Evolutionary conservation across 2,797 vertebrate species (phyloP).

Genomic region (Knipowitschia caucasica): DNA sequence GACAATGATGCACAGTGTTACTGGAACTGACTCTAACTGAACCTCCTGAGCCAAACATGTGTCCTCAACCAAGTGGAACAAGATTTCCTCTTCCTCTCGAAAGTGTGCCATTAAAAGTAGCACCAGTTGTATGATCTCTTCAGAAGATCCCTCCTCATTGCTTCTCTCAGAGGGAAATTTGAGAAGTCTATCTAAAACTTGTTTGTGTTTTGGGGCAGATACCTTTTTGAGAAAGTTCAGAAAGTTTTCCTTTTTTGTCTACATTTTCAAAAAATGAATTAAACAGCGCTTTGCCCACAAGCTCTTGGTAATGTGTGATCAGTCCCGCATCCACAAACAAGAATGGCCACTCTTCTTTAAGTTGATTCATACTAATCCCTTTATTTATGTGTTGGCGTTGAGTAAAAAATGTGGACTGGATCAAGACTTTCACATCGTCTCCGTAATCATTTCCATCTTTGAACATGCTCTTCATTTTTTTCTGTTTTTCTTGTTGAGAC

Average conservation of each 20-base stretch:
- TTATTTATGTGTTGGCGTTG: conserved; percentile 35
- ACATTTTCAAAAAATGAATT: too few relatives aligned
- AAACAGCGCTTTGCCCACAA: too few relatives aligned
- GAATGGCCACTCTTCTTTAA: conserved; percentile 23
- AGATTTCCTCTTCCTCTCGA: conserved; percentile 37
- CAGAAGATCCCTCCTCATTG: too few relatives aligned
- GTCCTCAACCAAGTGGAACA: conserved; percentile 31
- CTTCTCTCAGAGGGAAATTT: too few relatives aligned
- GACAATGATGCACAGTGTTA: conserved; percentile 38
- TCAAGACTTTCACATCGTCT: conserved; percentile 2
- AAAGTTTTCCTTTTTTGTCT: too few relatives aligned
- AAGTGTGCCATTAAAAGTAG: too few relatives aligned
- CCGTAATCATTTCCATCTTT: conserved; percentile 7
- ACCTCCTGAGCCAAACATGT: conserved; percentile 26
- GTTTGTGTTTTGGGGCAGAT: too few relatives aligned
- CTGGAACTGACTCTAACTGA: conserved; percentile 28
- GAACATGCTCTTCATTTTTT: conserved; percentile 8
- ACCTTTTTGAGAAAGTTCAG: too few relatives aligned
- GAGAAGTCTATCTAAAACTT: too few relatives aligned
- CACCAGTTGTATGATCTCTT: too few relatives aligned
- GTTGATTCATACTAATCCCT: conserved; percentile 22
- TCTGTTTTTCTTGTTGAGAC: conserved; percentile 30
- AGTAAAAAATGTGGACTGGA: conserved; percentile 28
- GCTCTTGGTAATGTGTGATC: conserved; percentile 15
- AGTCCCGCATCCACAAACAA: conserved; percentile 35